Conservation (phyloP, 2,888 invertebrate genomes). For the Scaptomyza flava region DNA sequence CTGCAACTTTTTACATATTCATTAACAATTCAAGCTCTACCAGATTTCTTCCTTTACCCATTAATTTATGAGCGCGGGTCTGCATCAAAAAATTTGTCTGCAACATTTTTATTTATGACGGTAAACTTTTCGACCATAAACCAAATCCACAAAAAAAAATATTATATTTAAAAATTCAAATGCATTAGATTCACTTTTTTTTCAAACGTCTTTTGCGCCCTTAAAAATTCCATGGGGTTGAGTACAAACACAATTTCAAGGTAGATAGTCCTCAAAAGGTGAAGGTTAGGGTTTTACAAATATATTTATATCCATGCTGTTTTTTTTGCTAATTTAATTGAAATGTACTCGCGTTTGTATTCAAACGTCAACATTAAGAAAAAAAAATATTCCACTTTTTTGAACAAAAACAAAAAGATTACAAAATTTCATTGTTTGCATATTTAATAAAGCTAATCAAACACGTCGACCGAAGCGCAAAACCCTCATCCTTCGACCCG, state of each 20-base stretch:
- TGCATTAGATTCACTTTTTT: constrained; percentile 40
- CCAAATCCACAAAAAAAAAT: constrained; percentile 11
- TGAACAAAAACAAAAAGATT: constrained; percentile 76
- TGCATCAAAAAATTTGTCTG: constrained; percentile 35
- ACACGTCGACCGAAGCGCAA: constrained; percentile 52
- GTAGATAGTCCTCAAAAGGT: constrained; percentile 13
- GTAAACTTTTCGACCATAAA: constrained; percentile 15
- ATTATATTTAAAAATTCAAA: constrained; percentile 49
- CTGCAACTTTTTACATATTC: constrained; percentile 19
- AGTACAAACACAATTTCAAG: background rate
- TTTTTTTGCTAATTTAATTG: constrained; percentile 57
- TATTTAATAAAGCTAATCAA: constrained; percentile 80
- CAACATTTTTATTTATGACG: constrained; percentile 66
- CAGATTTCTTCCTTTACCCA: background rate
- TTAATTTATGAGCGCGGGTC: constrained; percentile 24
- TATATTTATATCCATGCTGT: constrained; percentile 30
- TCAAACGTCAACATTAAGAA: constrained; percentile 40
- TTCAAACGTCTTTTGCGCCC: constrained; percentile 10
- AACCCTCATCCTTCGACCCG: constrained; percentile 17
- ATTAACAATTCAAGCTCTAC: constrained; percentile 9
- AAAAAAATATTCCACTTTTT: constrained; percentile 67
- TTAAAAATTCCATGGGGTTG: constrained; percentile 28
- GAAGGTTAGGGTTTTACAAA: constrained; percentile 51
- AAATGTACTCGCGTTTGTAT: constrained; percentile 56
- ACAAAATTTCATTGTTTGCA: constrained; percentile 70